phyloP scores from a whole-genome alignment of 2,888 invertebrate species.

The Nycteola revayana region DNA sequence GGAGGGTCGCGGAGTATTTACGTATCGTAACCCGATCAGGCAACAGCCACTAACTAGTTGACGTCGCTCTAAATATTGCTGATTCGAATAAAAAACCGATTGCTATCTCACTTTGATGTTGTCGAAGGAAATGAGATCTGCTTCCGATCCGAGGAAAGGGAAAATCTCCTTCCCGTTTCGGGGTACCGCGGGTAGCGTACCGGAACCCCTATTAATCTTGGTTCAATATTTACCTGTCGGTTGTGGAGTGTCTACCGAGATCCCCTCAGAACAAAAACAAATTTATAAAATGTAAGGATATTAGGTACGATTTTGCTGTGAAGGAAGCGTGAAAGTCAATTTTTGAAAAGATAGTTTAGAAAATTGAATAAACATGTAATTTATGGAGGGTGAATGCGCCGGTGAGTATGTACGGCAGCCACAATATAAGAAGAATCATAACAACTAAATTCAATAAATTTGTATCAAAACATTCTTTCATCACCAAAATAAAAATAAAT shows the following conservation, averaged over 20 bases:
- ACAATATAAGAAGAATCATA: no score
- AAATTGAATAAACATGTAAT: constrained; percentile 8
- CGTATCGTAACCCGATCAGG: constrained; percentile 43
- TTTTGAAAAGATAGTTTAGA: constrained; percentile 7
- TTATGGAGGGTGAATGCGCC: neutral
- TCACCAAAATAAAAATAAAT: no score
- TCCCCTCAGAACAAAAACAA: constrained; percentile 29
- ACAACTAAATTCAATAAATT: no score
- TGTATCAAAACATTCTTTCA: no score
- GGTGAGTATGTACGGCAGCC: no score
- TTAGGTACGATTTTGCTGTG: constrained; percentile 16
- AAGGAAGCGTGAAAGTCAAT: constrained; percentile 5
- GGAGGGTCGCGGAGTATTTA: constrained; percentile 36
- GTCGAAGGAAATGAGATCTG: constrained; percentile 80
- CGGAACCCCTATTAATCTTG: constrained; percentile 54
- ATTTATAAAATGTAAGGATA: constrained; percentile 22
- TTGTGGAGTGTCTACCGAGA: constrained; percentile 17
- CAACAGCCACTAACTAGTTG: constrained; percentile 55
- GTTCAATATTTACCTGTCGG: constrained; percentile 57
- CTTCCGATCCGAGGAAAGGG: constrained; percentile 76
- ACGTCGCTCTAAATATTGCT: constrained; percentile 73
- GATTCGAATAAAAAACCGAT: constrained; percentile 79
- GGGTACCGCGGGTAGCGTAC: constrained; percentile 55
- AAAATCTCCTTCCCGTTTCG: constrained; percentile 71
- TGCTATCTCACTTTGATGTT: constrained; percentile 80